These are phyloP conservation scores for Macrosoma leucophasiata DNA, from an alignment of 2,888 invertebrate genomes.

Conservation along the genomic window DNA sequence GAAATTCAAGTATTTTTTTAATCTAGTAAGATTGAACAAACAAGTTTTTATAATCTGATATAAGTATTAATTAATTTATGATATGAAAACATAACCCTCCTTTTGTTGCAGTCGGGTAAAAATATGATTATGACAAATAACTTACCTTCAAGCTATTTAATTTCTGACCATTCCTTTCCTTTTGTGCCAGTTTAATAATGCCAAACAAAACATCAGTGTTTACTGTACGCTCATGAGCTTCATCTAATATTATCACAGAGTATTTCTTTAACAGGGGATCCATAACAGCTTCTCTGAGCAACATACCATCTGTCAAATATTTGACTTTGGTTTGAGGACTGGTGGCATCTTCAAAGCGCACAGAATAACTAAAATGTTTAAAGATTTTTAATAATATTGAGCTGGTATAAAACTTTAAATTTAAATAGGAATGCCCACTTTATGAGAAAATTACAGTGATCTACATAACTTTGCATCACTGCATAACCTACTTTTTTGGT, in stretches of 20 bases:
- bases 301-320: slow-evolving; percentile 96
- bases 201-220: slow-evolving; percentile 96
- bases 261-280: slow-evolving; percentile 86
- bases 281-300: slow-evolving; percentile 91
- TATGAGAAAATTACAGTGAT: too few species aligned
- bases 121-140: slow-evolving; percentile 8
- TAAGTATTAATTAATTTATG: too few species aligned
- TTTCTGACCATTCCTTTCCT: slow-evolving; percentile 78
- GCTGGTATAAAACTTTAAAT: too few species aligned
- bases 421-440: too few species aligned
- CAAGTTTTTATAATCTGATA: too few species aligned
- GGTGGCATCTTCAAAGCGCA: slow-evolving; percentile 94
- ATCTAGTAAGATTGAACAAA: too few species aligned
- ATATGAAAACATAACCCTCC: too few species aligned
- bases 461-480: too few species aligned
- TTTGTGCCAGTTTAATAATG: slow-evolving; percentile 91
- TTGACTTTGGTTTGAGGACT: slow-evolving; percentile 88
- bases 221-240: slow-evolving; percentile 96
- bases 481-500: too few species aligned
- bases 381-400: too few species aligned
- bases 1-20: too few species aligned
- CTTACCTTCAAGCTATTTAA: slow-evolving; percentile 79
- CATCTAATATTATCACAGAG: slow-evolving; percentile 90
- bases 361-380: slow-evolving; percentile 78
- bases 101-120: too few species aligned